A percentile compares a stretch with the other conserved stretches of the same genome.
Evolutionary conservation across 2,113 vertebrate genomes (phyloP).

Genomic region (Chlorodrepanis virens): DNA sequence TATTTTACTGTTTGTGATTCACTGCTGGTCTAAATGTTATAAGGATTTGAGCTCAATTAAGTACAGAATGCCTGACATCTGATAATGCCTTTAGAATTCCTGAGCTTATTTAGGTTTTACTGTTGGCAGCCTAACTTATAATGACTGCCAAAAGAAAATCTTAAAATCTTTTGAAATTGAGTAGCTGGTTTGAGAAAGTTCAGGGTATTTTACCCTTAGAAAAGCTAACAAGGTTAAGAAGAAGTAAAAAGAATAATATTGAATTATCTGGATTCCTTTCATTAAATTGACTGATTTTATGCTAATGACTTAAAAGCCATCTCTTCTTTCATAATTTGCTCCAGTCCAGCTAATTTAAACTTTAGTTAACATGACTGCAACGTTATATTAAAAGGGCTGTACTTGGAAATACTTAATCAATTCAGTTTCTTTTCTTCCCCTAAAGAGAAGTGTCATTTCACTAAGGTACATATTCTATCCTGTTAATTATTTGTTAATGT

Average conservation of each 20-base stretch:
- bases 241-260: slow-evolving; percentile 16
- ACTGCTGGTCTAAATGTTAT: neutral
- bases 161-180: slow-evolving; percentile 4
- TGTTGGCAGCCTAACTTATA: neutral
- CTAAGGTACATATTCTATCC: neutral
- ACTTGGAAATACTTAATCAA: neutral
- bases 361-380: neutral
- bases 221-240: slow-evolving; percentile 31
- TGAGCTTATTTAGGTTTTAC: slow-evolving; percentile 35
- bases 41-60: slow-evolving; percentile 16
- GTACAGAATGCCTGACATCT: neutral
- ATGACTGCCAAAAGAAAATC: slow-evolving; percentile 21
- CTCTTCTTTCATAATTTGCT: neutral
- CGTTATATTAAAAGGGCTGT: neutral
- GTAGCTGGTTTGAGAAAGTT: slow-evolving; percentile 3
- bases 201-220: neutral
- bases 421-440: neutral
- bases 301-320: neutral
- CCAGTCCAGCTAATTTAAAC: neutral
- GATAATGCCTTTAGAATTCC: slow-evolving; percentile 27
- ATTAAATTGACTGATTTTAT: neutral
- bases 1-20: neutral
- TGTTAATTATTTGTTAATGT: neutral
- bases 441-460: neutral
- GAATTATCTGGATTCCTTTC: neutral